Conservation (phyloP, 2,113 vertebrate genomes). For the Poeciliopsis turrubarensis region DNA sequence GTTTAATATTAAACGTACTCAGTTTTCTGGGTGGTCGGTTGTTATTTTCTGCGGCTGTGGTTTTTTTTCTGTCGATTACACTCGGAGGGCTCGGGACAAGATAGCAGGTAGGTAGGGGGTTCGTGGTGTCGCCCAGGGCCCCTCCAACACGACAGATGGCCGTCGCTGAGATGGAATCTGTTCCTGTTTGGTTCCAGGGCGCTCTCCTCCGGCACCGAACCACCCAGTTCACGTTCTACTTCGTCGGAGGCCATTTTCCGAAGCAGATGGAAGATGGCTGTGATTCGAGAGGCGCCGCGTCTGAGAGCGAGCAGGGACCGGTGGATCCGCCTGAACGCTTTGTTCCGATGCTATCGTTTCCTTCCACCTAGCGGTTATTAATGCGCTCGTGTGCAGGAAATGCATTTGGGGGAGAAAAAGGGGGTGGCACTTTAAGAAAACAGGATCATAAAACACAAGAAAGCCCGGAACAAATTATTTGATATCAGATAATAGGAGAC, state of each 20-base stretch:
- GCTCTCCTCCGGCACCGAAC: constrained; percentile 67
- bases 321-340: constrained; percentile 39
- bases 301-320: constrained; percentile 35
- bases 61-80: constrained; percentile 15
- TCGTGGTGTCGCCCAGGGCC: constrained; percentile 52
- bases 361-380: constrained; percentile 34
- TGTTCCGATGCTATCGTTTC: constrained; percentile 42
- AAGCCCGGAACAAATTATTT: constrained; percentile 35
- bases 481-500: constrained; percentile 22
- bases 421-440: constrained; percentile 21
- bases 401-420: constrained; percentile 23
- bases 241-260: constrained; percentile 67
- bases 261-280: constrained; percentile 72
- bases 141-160: constrained; percentile 71
- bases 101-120: constrained; percentile 61
- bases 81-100: constrained; percentile 28
- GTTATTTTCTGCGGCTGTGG: too few relatives aligned
- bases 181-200: constrained; percentile 73
- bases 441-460: constrained; percentile 23
- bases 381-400: constrained; percentile 20
- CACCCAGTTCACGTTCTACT: constrained; percentile 61
- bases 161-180: constrained; percentile 71
- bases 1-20: too few relatives aligned
- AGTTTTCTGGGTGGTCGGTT: too few relatives aligned
- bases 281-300: constrained; percentile 58